Percentiles rank a stretch among this genome's conserved stretches.
phyloP scores from a whole-genome alignment of 2,113 vertebrate species.

The Gymnorhina tibicen region DNA sequence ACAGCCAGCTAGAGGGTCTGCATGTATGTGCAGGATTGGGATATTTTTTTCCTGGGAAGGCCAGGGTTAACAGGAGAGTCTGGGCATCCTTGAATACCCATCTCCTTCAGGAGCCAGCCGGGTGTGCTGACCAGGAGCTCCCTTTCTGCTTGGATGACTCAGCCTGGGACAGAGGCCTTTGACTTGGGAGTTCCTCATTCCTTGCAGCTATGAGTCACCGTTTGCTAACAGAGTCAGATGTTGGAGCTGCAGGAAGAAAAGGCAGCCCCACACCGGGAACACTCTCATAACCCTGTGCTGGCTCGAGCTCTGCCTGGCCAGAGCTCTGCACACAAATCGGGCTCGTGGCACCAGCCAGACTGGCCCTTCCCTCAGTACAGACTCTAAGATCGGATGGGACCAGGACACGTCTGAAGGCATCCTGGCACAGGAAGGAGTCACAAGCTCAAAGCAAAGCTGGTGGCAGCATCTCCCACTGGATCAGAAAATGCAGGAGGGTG shows the following conservation, averaged over 20 bases:
- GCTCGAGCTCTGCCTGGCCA: neutral
- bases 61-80: neutral
- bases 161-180: neutral
- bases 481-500: neutral
- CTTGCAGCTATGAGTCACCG: neutral
- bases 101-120: neutral
- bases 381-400: neutral
- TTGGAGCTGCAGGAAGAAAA: neutral
- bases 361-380: neutral
- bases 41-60: neutral
- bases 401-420: neutral
- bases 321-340: fast-evolving
- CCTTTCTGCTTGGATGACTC: neutral
- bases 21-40: neutral
- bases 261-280: neutral
- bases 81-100: neutral
- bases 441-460: neutral
- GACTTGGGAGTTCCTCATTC: neutral
- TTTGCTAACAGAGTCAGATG: neutral
- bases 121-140: neutral
- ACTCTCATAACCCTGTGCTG: neutral
- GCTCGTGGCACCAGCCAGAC: neutral
- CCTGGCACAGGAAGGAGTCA: neutral
- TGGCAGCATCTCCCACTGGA: neutral
- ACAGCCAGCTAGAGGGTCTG: fast-evolving